Percentiles rank a stretch among this genome's conserved stretches.
Conservation (phyloP, 2,888 invertebrate genomes). For the Alentia gelatinosa region DNA sequence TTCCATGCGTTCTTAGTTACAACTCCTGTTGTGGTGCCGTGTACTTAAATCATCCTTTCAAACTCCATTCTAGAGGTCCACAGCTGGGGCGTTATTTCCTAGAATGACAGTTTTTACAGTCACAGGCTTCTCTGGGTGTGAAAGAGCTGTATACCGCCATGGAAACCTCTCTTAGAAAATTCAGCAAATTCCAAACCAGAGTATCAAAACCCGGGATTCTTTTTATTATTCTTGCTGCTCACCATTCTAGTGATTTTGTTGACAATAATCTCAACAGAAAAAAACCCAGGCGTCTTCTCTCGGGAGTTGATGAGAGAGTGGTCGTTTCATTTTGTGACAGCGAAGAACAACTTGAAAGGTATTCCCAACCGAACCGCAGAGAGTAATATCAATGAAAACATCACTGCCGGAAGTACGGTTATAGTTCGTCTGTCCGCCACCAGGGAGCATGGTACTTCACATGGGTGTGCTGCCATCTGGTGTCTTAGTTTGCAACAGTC, state of each 20-base stretch:
- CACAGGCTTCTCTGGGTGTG: neutral
- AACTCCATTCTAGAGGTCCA: neutral
- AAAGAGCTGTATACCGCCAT: neutral
- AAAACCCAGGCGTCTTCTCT: neutral
- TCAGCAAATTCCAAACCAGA: neutral
- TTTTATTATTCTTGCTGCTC: neutral
- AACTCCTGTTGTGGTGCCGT: neutral
- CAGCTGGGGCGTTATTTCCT: neutral
- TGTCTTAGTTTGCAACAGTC: constrained; percentile 26
- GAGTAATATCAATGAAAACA: constrained; percentile 12
- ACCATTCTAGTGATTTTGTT: neutral
- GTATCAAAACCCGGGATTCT: neutral
- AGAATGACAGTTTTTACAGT: neutral
- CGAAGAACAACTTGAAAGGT: neutral
- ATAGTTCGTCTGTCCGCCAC: neutral
- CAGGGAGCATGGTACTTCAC: neutral
- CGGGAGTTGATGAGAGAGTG: neutral
- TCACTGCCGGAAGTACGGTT: neutral
- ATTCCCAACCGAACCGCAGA: neutral
- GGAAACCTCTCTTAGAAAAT: neutral
- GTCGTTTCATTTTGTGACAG: neutral
- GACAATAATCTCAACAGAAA: constrained; percentile 34
- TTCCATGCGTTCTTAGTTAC: no score
- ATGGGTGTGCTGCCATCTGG: neutral
- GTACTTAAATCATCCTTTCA: neutral